phyloP scores from a whole-genome alignment of 1,140 invertebrate species.

The Trichonephila clavata region DNA sequence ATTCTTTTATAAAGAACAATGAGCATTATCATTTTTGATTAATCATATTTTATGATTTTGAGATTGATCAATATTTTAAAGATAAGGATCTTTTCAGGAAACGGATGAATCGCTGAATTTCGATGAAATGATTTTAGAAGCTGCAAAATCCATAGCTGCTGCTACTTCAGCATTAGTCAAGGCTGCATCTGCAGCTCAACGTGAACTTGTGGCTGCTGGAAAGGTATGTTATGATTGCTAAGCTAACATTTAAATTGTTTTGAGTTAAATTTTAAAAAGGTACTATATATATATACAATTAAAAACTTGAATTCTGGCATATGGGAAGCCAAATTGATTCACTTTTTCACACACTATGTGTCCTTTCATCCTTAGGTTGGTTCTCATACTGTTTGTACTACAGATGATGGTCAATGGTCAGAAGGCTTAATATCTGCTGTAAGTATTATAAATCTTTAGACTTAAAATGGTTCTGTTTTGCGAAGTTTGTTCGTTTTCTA shows the following conservation, averaged over 20 bases:
- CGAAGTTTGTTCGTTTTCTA: no score
- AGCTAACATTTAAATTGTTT: background rate
- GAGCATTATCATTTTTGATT: no score
- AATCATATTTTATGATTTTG: no score
- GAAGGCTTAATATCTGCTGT: constrained; percentile 97
- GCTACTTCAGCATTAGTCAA: constrained; percentile 98
- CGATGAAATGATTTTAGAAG: constrained; percentile 99
- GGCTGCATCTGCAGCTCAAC: constrained; percentile 96
- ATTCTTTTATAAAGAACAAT: no score
- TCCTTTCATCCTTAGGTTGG: constrained; percentile 84
- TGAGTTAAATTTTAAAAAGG: background rate
- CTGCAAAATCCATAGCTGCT: constrained; percentile 97
- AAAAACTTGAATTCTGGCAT: no score
- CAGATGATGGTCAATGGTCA: constrained; percentile 99
- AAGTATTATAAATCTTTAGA: constrained; percentile 77
- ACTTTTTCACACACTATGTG: background rate
- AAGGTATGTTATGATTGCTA: constrained; percentile 80
- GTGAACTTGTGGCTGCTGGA: constrained; percentile 93
- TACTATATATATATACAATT: no score
- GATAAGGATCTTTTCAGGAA: constrained; percentile 84
- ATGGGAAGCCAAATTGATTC: background rate
- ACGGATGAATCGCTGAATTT: constrained; percentile 97
- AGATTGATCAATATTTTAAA: no score
- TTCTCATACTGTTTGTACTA: constrained; percentile 88
- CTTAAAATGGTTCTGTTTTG: no score